These are phyloP conservation scores for Pammene fasciana DNA, from an alignment of 2,888 invertebrate genomes.

Conservation along the genomic window DNA sequence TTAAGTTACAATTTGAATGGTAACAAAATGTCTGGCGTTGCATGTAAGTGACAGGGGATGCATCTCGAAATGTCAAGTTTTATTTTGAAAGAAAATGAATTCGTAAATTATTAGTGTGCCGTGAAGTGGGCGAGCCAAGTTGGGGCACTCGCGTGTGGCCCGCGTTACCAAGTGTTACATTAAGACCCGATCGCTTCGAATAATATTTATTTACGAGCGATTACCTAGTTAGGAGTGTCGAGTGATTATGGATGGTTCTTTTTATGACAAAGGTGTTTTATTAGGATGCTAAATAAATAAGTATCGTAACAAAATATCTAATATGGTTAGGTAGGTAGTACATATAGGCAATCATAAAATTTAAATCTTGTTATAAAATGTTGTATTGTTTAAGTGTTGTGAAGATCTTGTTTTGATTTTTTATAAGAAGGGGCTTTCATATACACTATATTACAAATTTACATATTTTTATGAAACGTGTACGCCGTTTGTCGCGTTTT, in stretches of 20 bases:
- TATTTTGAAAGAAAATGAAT: conserved; percentile 79
- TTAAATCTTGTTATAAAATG: no score
- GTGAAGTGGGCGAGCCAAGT: conserved; percentile 52
- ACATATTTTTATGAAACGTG: no score
- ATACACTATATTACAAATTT: no score
- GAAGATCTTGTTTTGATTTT: no score
- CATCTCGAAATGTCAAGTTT: conserved; percentile 71
- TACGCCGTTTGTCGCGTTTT: no score
- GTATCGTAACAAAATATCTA: neutral
- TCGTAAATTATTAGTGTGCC: conserved; percentile 71
- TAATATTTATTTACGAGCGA: conserved; percentile 41
- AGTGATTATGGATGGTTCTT: conserved; percentile 11
- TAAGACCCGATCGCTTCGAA: conserved; percentile 54
- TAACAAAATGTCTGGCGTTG: conserved; percentile 39
- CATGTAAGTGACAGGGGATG: conserved; percentile 75
- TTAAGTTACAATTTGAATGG: conserved; percentile 35
- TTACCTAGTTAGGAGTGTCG: conserved; percentile 39
- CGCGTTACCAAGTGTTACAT: conserved; percentile 58
- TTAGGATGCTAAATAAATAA: conserved; percentile 21
- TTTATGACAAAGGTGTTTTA: conserved; percentile 6
- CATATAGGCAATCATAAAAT: neutral
- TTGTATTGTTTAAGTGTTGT: no score
- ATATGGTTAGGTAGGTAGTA: neutral
- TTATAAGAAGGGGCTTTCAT: no score
- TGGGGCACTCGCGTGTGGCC: conserved; percentile 67